Percentiles rank a stretch among this genome's conserved stretches.
phyloP scores from a whole-genome alignment of 2,797 vertebrate species.

The Todus mexicanus region DNA sequence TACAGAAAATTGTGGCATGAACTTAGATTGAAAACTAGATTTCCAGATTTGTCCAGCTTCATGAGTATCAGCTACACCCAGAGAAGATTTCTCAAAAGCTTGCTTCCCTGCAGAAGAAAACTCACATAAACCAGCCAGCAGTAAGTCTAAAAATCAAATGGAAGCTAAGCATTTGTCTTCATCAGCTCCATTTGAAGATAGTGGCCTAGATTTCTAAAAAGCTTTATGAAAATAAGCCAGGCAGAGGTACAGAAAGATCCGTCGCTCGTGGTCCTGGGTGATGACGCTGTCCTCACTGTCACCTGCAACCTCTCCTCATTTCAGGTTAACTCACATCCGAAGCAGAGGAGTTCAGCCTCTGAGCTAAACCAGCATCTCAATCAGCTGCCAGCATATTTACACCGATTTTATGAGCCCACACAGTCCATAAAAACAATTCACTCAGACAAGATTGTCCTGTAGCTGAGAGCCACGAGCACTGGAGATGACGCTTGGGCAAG shows the following conservation, averaged over 20 bases:
- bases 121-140: background rate
- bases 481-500: accelerated
- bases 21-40: background rate
- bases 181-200: background rate
- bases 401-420: background rate
- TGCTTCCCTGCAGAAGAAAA: background rate
- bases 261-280: accelerated
- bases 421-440: background rate
- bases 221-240: background rate
- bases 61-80: background rate
- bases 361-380: background rate
- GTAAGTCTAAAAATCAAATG: background rate
- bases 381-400: background rate
- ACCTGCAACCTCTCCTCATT: accelerated
- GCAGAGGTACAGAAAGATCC: background rate
- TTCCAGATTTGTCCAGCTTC: background rate
- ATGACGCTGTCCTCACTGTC: background rate
- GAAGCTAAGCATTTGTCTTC: background rate
- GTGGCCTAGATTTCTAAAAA: background rate
- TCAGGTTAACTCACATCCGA: accelerated
- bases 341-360: background rate
- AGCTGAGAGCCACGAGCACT: background rate
- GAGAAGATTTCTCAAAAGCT: background rate
- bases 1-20: background rate
- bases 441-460: accelerated